Percentiles rank a stretch among this genome's conserved stretches.
phyloP scores from a whole-genome alignment of 2,888 invertebrate species.

The Drosophila maculinotata region DNA sequence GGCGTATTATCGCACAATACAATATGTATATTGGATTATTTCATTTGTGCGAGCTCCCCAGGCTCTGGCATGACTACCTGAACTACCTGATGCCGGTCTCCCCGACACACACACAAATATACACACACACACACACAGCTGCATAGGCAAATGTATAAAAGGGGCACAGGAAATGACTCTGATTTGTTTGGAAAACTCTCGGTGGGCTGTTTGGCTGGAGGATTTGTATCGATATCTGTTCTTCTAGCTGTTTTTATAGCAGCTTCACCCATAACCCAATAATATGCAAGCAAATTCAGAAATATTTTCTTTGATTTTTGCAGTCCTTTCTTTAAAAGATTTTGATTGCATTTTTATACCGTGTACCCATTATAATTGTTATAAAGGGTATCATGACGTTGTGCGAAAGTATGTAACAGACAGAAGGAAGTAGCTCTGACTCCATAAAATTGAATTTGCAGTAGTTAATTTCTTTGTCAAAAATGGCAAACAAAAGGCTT shows the following conservation, averaged over 20 bases:
- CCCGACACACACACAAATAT: constrained; percentile 7
- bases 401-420: no score
- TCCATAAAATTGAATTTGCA: no score
- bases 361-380: no score
- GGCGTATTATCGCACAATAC: constrained; percentile 77
- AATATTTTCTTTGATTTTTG: constrained; percentile 50
- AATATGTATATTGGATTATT: constrained; percentile 81
- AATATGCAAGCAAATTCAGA: constrained; percentile 43
- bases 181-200: constrained; percentile 6
- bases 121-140: not conserved
- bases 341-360: constrained; percentile 21
- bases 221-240: constrained; percentile 9
- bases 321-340: constrained; percentile 9
- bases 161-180: not conserved
- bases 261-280: constrained; percentile 36
- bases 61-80: constrained; percentile 31
- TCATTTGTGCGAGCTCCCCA: constrained; percentile 63
- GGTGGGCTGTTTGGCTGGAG: not conserved
- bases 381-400: no score
- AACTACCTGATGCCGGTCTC: constrained; percentile 18
- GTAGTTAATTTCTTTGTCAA: no score
- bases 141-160: not conserved
- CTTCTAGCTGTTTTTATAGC: not conserved
- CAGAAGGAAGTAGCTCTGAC: no score
- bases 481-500: no score